These are phyloP conservation scores for Euglossa dilemma DNA, from an alignment of 1,140 invertebrate species.

Conservation along the genomic window DNA sequence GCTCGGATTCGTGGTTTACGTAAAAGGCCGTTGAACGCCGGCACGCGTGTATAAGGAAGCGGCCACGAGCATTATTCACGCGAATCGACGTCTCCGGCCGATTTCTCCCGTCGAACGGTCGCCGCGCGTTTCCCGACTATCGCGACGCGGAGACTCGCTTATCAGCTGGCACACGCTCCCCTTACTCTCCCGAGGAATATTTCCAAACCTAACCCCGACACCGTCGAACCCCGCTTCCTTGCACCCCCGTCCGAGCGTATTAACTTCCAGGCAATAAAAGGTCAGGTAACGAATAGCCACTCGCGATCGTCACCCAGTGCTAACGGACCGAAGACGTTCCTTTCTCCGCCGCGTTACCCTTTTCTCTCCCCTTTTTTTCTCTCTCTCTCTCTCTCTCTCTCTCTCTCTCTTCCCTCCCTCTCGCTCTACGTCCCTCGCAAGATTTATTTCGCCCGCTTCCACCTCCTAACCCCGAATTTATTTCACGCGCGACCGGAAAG, in stretches of 20 bases:
- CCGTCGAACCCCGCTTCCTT: neutral
- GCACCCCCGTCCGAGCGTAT: neutral
- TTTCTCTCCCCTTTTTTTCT: neutral
- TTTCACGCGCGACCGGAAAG: neutral
- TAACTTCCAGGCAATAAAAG: neutral
- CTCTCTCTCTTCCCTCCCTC: no score
- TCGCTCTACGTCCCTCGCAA: neutral
- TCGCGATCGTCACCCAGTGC: neutral
- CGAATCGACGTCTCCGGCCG: neutral
- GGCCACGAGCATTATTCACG: conserved; percentile 1
- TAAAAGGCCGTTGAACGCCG: neutral
- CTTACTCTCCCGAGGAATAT: neutral
- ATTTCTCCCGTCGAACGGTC: conserved; percentile 4
- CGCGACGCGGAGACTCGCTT: conserved; percentile 20
- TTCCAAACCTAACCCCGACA: neutral
- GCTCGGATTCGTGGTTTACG: neutral
- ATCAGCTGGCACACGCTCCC: conserved; percentile 6
- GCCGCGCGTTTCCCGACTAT: conserved; percentile 28
- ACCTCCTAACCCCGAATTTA: conserved; percentile 17
- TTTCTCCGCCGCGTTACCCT: conserved; percentile 4
- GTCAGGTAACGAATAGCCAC: neutral
- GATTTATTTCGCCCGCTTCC: conserved; percentile 39
- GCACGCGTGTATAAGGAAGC: neutral
- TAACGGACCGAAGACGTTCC: conserved; percentile 24
- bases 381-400: no score